Percentiles rank a stretch among this genome's conserved stretches.
These are phyloP conservation scores for Enteromius mattozi DNA, from an alignment of 2,797 vertebrate genomes.

Conservation along the genomic window DNA sequence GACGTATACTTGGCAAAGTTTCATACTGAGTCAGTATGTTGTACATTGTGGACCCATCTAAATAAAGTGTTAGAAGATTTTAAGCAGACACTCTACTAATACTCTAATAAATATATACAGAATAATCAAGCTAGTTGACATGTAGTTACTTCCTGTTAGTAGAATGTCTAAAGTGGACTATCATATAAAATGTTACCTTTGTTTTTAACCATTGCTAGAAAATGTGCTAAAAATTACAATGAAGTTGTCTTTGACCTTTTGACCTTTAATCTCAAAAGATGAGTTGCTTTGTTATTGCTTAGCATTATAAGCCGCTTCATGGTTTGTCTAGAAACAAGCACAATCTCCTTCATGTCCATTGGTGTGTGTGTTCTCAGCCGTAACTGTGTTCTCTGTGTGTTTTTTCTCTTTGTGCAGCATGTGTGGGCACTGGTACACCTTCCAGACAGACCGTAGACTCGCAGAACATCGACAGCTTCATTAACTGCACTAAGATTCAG, in stretches of 20 bases:
- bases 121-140: too few species aligned
- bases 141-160: too few species aligned
- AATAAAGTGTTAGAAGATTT: too few species aligned
- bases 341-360: background rate
- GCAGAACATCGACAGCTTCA: conserved; percentile 90
- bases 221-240: background rate
- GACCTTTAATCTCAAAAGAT: background rate
- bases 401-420: conserved; percentile 75
- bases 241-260: background rate
- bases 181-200: too few species aligned
- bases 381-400: conserved; percentile 1
- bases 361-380: background rate
- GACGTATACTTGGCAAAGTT: too few species aligned
- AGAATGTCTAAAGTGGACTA: too few species aligned
- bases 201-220: background rate
- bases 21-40: too few species aligned
- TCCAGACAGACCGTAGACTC: conserved; percentile 87
- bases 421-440: conserved; percentile 82
- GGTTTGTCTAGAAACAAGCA: background rate
- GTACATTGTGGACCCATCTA: too few species aligned
- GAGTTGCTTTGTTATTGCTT: background rate
- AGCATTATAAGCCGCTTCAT: background rate
- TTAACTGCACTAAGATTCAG: conserved; percentile 96
- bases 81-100: too few species aligned
- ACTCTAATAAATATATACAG: too few species aligned